Evolutionary conservation across 2,888 invertebrate species (phyloP), one percentile per base, ranked within the genome.

Genomic region (Shargacucullia verbasci): DNA sequence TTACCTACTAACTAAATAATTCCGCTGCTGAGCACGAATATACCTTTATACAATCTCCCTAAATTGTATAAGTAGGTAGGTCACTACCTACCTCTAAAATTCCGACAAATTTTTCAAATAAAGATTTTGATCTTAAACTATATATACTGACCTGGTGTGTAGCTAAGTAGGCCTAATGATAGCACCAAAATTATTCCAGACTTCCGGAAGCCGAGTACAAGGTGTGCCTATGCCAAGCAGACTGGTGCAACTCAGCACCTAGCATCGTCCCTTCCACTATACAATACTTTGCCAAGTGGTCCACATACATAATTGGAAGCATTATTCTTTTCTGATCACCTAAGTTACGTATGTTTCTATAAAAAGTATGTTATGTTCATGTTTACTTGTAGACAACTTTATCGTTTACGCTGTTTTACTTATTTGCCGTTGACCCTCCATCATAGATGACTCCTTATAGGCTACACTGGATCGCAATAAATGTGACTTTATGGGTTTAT

Each of bases 401-500:
- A 57, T 50, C 20, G 37, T 54, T 60, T 46, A 55, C 37, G 48
- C 15, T 68, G 70, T 70, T 70, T 64, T 53, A 69, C 52, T 60
- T 63, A 61, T 59, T 48, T 59, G 45, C 54, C 55, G 50, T 49
- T 70, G 73, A 76, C 76, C 76, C 71, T 78, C 77, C 76, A 76
- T 78, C 76, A 79, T 82, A 78, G 76, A 78, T 76, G 76, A 79
- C 73, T 86, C 82, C 81, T 76, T 88, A 82, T 82, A 80, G 79
- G 81, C 76, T 79, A 67, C 70, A 70, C 79, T 84, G 79, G 82
- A 86, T 87, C 79, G 86, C 87, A 89, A 89, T 88, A 89, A 87
- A 91, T 87, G 88, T 85, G 85, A 86, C 86, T 89, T 88, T 90
- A 89, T 90, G 85, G 86, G 85, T 87, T 88, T 88, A 87, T 90